Base-by-base conservation (phyloP, 2,888 invertebrate genomes). In the Agonum fuliginosum region DNA sequence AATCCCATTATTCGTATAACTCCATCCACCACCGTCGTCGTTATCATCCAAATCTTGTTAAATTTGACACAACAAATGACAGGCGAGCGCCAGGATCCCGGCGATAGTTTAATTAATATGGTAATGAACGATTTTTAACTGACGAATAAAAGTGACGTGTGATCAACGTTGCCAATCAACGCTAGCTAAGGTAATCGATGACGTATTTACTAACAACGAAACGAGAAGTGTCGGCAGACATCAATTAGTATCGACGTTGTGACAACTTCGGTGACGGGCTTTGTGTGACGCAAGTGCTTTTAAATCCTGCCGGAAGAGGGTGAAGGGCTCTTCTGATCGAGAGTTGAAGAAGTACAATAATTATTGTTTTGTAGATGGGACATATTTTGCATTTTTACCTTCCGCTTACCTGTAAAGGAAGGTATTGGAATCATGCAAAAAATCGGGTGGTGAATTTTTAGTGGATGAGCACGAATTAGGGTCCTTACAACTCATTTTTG, bases 221-320 rank as follows among this genome's bases (percentile, higher is more conserved):
- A 34, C 17, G 27, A 34, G 54, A 54, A 54, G 22, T 54, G 54
- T 22, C n/a, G 54, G 37, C 71, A 71, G 72, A 72, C 51, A 73
- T 73, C 73, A 75, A 75, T 65, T 75, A 75, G 74, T 65, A 75
- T 75, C 46, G 67, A 75, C 67, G 46, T 65, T 74, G 51, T 75
- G 67, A 75, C 74, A 73, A 41, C 46, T 51, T 14, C 54, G 34
- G 37, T 73, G 51, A 37, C 43, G 22, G 34, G 51, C 34, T 71
- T 71, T 48, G 19, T 51, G 34, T 22, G 27, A 48, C 43, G 14
- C n/a, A 41, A 71, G 71, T 71, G 71, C 51, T 71, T 71, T 71
- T 71, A 71, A 71, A 71, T 27, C 51, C 51, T 30, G 51, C 34
- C 54, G 48, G 14, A 3, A 19, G 48, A 48, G 48, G 48, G n/a